Percentiles rank a stretch among this genome's conserved stretches.
Conservation (phyloP, 2,113 vertebrate species). For the Aix galericulata region DNA sequence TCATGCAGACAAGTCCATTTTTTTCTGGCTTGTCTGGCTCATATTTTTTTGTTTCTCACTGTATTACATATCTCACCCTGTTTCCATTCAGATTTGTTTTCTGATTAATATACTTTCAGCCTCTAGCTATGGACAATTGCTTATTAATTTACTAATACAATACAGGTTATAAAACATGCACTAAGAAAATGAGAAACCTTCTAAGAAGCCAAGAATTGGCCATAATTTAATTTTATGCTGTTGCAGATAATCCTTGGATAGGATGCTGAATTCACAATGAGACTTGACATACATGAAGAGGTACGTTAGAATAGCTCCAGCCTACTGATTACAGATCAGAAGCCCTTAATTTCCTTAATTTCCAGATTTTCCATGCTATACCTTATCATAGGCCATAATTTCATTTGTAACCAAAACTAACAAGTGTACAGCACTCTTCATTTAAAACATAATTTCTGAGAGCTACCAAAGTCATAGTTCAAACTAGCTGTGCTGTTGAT, state of each 20-base stretch:
- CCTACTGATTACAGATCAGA: not conserved
- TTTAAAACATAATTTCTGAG: not conserved
- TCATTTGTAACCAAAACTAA: not conserved
- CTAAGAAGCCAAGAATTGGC: not conserved
- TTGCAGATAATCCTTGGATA: not conserved
- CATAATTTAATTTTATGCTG: not conserved
- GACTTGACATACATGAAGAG: not conserved
- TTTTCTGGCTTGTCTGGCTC: not conserved
- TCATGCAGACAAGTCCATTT: not conserved
- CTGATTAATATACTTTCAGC: not conserved
- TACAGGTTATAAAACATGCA: not conserved
- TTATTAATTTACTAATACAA: not conserved
- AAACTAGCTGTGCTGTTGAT: not conserved
- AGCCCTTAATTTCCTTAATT: not conserved
- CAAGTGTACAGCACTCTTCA: not conserved
- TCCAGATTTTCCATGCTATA: not conserved
- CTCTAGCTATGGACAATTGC: not conserved
- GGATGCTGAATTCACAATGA: not conserved
- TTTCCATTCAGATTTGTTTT: not conserved
- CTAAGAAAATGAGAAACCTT: not conserved
- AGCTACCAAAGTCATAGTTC: not conserved
- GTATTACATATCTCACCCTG: not conserved
- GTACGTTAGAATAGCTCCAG: not conserved
- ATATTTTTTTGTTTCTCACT: not conserved
- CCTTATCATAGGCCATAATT: not conserved